Conservation (phyloP, 2,888 invertebrate genomes). For the Hedychridium roseum region DNA sequence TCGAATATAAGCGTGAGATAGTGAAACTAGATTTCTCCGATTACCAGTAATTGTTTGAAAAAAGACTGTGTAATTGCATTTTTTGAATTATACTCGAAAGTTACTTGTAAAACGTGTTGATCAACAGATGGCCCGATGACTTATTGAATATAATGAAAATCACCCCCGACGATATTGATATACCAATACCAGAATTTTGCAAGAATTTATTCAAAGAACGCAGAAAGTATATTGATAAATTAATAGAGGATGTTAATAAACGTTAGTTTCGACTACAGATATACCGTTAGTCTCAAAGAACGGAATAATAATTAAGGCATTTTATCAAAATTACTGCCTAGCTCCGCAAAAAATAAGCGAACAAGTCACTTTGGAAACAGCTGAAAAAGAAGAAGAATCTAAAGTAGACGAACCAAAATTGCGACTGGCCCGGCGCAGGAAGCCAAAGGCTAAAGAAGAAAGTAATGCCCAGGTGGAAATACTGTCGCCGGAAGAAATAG, state of each 20-base stretch:
- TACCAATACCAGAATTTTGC: conserved; percentile 72
- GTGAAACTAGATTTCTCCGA: conserved; percentile 69
- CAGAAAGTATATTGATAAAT: conserved; percentile 43
- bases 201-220: conserved; percentile 53
- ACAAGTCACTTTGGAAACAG: too few species aligned
- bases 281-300: background rate
- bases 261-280: conserved; percentile 21
- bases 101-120: background rate
- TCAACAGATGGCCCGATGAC: conserved; percentile 76
- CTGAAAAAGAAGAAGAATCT: too few species aligned
- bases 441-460: background rate
- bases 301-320: background rate
- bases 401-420: too few species aligned
- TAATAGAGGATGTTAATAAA: conserved; percentile 37
- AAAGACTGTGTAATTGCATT: background rate
- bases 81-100: background rate
- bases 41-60: conserved; percentile 50
- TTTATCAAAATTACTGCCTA: background rate
- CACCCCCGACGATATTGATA: conserved; percentile 73
- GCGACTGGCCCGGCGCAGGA: too few species aligned
- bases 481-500: conserved; percentile 23
- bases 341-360: background rate
- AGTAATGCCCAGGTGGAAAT: background rate
- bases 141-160: conserved; percentile 74
- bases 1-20: conserved; percentile 69